Base-by-base conservation (phyloP, 2,888 invertebrate genomes). In the Arrhopalites spinosus region DNA sequence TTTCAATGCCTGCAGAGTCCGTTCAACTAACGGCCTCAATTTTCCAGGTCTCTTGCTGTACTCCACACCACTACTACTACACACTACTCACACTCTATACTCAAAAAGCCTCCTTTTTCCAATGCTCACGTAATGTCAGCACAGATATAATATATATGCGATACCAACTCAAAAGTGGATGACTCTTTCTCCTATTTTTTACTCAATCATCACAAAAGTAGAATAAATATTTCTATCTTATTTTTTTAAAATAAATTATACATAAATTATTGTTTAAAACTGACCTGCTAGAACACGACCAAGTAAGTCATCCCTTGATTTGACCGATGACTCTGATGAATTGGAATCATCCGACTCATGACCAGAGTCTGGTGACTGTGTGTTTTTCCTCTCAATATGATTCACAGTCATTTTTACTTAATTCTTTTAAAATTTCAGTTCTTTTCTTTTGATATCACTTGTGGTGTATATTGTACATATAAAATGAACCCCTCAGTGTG, bases 271-370 rank as follows among this genome's bases (percentile, higher is more conserved):
- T 36, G 36, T 36, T 36, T 73, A 27, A 68, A 68, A 70, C 74
- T 74, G 59, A 78, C 78, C 78, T 72, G 78, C 78, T 15, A 78
- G 66, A 15, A 78, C 74, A 20, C 78, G 73, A 61, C 76, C 78
- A 15, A 78, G 74, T 25, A 78, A 66, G 36, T 76, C 76, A 70
- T 76, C 73, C 59, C 50, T 56, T 1, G 74, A 68, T 53, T 56
- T 68, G 23, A 74, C 36, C 47, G 75, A 75, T 8, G 27, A 29
- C 29, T 63, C 27, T 56, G 59, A 71, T 7, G 73, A 56, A 25
- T 75, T 64, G 30, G 75, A 75, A 27, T 75, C 75, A 50, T 75
- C 75, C 50, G 75, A 75, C 47, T 75, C 75, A 63, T 75, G 75
- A 20, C 75, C 75, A n/a, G 75, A 75, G 63, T 75, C 75, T 25